phyloP scores from a whole-genome alignment of 2,797 vertebrate genomes.

The Eremophila alpestris region DNA sequence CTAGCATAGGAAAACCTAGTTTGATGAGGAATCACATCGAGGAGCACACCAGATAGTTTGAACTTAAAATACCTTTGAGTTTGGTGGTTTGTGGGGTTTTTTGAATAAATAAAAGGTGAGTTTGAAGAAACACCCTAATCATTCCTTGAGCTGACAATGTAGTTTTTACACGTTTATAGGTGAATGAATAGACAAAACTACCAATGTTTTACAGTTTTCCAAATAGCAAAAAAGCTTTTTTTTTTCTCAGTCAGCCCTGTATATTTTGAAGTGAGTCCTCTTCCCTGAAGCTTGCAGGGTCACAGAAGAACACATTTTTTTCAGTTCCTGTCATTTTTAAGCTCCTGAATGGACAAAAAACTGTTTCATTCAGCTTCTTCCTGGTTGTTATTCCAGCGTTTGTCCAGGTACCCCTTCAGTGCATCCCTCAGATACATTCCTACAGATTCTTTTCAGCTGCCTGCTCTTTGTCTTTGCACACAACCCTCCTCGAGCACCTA shows the following conservation, averaged over 20 bases:
- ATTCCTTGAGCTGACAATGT: background rate
- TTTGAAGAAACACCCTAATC: background rate
- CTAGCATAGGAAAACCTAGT: background rate
- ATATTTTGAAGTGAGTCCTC: background rate
- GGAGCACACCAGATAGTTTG: background rate
- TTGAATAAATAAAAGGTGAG: background rate
- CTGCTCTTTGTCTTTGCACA: background rate
- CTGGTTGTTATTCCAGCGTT: background rate
- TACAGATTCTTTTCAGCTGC: background rate
- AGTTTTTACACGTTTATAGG: background rate
- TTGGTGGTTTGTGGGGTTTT: background rate
- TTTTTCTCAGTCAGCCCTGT: background rate
- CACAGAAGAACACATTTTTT: background rate
- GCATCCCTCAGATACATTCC: background rate
- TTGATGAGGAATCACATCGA: background rate
- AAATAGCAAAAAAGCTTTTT: background rate
- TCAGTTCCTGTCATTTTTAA: background rate
- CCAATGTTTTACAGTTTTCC: background rate
- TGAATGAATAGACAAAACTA: background rate
- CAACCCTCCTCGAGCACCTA: background rate
- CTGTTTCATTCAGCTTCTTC: background rate
- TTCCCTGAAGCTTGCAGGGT: background rate
- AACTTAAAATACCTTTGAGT: background rate
- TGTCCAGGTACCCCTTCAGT: background rate
- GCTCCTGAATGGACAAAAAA: background rate